Conservation (phyloP, 2,113 vertebrate species). For the Erythrocercus mccallii region DNA sequence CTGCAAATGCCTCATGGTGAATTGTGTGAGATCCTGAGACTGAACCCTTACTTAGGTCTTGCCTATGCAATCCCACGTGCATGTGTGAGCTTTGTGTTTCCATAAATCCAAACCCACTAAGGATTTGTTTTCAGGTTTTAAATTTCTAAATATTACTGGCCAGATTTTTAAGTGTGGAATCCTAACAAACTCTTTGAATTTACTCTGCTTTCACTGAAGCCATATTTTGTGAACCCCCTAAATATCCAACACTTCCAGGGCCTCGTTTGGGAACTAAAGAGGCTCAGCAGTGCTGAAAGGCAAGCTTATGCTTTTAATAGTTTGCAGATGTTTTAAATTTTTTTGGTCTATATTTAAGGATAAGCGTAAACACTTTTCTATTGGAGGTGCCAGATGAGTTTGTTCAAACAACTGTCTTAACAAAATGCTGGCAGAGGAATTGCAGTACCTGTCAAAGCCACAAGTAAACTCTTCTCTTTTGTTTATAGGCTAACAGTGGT, state of each 20-base stretch:
- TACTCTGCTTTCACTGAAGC: not conserved
- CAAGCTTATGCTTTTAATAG: not conserved
- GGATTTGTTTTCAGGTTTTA: not conserved
- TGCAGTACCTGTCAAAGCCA: not conserved
- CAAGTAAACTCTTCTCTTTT: not conserved
- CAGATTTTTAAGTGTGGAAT: not conserved
- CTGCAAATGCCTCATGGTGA: not conserved
- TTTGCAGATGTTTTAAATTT: not conserved
- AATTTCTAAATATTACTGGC: not conserved
- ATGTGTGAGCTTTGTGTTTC: not conserved
- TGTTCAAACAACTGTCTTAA: not conserved
- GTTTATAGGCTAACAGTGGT: conserved; percentile 79
- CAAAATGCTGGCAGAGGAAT: not conserved
- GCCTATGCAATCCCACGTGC: not conserved
- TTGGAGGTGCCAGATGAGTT: not conserved
- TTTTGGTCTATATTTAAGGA: not conserved
- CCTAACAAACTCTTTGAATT: not conserved
- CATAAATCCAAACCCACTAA: not conserved
- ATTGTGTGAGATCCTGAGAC: not conserved
- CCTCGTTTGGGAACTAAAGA: not conserved
- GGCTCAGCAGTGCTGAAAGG: not conserved
- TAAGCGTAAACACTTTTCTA: not conserved
- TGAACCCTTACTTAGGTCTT: not conserved
- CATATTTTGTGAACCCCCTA: not conserved
- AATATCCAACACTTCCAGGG: not conserved